Percentiles rank a stretch among this genome's conserved stretches.
These are phyloP conservation scores for Hirtodrosophila alboralis DNA, from an alignment of 2,888 invertebrate genomes.

Conservation along the genomic window DNA sequence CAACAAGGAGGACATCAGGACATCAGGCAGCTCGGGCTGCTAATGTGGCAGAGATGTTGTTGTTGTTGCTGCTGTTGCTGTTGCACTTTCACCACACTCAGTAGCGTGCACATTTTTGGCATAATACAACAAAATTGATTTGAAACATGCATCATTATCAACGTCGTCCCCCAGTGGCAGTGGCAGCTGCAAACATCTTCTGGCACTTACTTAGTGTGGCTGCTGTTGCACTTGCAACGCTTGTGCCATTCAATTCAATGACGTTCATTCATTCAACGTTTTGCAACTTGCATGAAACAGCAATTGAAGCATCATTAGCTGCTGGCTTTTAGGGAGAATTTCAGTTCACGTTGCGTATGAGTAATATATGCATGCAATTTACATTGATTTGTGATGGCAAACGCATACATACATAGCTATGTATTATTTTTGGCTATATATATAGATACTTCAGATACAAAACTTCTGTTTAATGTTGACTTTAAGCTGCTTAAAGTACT, in stretches of 20 bases:
- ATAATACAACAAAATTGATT: conserved; percentile 81
- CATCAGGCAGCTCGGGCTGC: conserved; percentile 30
- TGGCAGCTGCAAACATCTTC: conserved; percentile 27
- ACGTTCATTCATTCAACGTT: conserved; percentile 73
- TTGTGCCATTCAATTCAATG: conserved; percentile 70
- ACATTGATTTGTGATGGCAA: conserved; percentile 68
- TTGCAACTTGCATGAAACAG: conserved; percentile 71
- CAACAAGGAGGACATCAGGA: conserved; percentile 15
- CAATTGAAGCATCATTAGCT: conserved; percentile 77
- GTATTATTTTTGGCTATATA: too few relatives aligned
- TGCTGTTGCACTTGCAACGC: conserved; percentile 34
- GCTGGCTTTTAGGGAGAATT: conserved; percentile 57
- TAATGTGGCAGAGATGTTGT: conserved; percentile 31
- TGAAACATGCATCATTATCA: conserved; percentile 79
- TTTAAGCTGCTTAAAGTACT: conserved; percentile 31
- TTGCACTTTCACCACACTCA: conserved; percentile 39
- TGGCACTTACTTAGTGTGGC: conserved; percentile 55
- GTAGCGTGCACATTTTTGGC: conserved; percentile 67
- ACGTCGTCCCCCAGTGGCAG: conserved; percentile 54
- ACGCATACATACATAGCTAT: not conserved
- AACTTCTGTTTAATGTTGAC: conserved; percentile 17
- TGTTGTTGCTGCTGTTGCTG: conserved; percentile 15
- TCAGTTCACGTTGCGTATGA: conserved; percentile 58
- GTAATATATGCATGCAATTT: conserved; percentile 71
- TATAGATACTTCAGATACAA: conserved; percentile 2